phyloP scores from a whole-genome alignment of 2,888 invertebrate species.

The Scaptomyza cyrtandrae region DNA sequence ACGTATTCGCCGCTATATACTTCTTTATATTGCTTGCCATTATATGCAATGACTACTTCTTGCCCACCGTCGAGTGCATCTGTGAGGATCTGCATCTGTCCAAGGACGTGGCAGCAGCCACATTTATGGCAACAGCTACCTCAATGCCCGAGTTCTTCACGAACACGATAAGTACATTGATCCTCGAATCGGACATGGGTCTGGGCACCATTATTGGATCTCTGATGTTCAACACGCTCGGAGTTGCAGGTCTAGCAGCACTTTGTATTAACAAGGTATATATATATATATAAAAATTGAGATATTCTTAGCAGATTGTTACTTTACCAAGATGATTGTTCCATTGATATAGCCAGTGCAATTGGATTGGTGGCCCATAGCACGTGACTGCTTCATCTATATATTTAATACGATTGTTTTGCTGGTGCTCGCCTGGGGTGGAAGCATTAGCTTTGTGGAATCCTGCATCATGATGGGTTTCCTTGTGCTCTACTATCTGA shows the following conservation, averaged over 20 bases:
- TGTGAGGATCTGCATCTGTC: slow-evolving; percentile 91
- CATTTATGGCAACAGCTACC: slow-evolving; percentile 98
- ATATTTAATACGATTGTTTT: slow-evolving; percentile 89
- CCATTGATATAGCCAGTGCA: slow-evolving; percentile 88
- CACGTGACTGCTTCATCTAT: slow-evolving; percentile 92
- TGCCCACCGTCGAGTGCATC: slow-evolving; percentile 94
- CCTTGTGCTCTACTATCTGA: slow-evolving; percentile 90
- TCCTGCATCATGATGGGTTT: slow-evolving; percentile 89
- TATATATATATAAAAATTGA: not conserved
- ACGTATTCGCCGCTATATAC: slow-evolving; percentile 91
- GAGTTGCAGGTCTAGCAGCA: slow-evolving; percentile 92
- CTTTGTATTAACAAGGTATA: slow-evolving; percentile 89
- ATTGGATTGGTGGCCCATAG: slow-evolving; percentile 92
- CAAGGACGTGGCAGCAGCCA: slow-evolving; percentile 97
- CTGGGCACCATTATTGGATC: slow-evolving; percentile 95
- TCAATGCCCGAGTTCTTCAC: slow-evolving; percentile 97
- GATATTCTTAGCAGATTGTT: not conserved
- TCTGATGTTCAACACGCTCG: slow-evolving; percentile 93
- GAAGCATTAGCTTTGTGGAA: slow-evolving; percentile 91
- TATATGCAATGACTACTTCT: slow-evolving; percentile 96
- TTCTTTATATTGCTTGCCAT: slow-evolving; percentile 94
- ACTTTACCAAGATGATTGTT: not conserved
- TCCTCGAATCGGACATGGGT: slow-evolving; percentile 93
- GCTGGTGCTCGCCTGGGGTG: slow-evolving; percentile 91
- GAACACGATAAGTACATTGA: slow-evolving; percentile 94